Percentiles rank a stretch among this genome's conserved stretches.
Conservation (phyloP, 2,888 invertebrate genomes). For the Odontocolon sp. region DNA sequence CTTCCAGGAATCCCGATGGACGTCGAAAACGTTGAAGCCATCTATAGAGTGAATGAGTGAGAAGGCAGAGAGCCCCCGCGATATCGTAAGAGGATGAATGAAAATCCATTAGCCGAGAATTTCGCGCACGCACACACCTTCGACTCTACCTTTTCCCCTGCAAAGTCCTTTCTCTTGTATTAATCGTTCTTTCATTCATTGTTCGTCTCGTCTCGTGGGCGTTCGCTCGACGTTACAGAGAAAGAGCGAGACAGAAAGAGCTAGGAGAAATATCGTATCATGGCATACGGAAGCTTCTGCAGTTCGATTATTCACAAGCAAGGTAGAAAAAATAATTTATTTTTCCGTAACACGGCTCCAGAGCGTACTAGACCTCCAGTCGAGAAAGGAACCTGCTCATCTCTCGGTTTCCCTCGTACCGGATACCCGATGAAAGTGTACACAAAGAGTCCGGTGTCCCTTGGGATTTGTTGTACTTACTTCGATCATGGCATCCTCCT, state of each 20-base stretch:
- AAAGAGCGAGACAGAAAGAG: not conserved
- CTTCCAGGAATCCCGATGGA: slow-evolving; percentile 9
- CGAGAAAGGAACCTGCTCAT: slow-evolving; percentile 5
- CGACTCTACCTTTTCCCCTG: not conserved
- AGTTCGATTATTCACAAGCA: not conserved
- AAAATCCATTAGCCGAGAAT: slow-evolving; percentile 67
- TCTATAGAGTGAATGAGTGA: slow-evolving; percentile 29
- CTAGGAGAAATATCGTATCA: not conserved
- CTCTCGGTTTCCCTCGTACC: not conserved
- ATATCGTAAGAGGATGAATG: slow-evolving; percentile 70
- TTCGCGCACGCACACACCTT: not conserved
- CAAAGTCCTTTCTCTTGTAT: not conserved
- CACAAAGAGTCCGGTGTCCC: slow-evolving; percentile 35
- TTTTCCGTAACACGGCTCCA: not conserved
- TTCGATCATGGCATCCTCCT: not conserved
- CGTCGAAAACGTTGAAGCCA: slow-evolving; percentile 21
- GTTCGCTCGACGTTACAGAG: too few relatives aligned
- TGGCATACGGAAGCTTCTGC: slow-evolving; percentile 2
- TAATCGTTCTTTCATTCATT: slow-evolving; percentile 29
- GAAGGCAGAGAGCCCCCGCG: slow-evolving; percentile 15
- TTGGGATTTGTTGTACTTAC: slow-evolving; percentile 18
- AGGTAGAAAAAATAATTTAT: not conserved
- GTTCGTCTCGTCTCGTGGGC: not conserved
- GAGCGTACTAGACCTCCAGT: not conserved
- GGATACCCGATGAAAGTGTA: not conserved